Base-by-base conservation (phyloP, 37 sponge, comb jelly and placozoan genomes). In the Lycopodina hypogea region DNA sequence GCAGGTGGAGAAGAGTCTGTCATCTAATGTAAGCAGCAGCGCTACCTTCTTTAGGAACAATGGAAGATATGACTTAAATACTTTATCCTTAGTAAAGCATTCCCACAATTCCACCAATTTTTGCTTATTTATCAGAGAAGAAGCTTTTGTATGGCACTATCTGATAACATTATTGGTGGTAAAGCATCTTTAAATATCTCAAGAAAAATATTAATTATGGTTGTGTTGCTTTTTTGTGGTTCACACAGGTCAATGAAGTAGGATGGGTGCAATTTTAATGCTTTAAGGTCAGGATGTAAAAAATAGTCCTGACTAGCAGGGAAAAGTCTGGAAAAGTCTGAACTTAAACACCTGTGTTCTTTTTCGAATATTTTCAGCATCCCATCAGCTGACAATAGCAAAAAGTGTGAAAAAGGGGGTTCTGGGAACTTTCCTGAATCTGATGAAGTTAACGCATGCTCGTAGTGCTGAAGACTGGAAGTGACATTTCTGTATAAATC, bases 331-430 rank as follows among this genome's bases (percentile, higher is more conserved):
- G 36, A 62, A 79, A 21, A 63, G 18, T 55, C 2, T 28, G 41
- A 36, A 14, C 8, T 37, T 18, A 79, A 29, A 1, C 14, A 28
- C 19, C 29, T 42, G 15, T 58, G 11, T 15, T 52, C 53, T 52
- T 39, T 35, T 41, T 86, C 81, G 75, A 86, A 80, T n/a, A 1
- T 50, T 18, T 76, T 21, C 23, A 86, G 33, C 2, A 64, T 42
- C 0, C 42, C 28, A 64, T 79, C 87, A 58, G 80, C 81, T 37
- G 80, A 72, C 23, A 86, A 60, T 26, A 86, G 66, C 8, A 86
- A 59, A 39, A 72, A 74, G n/a, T 75, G 35, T 36, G 57, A 72
- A 57, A 68, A 80, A n/a, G 87, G 87, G 22, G 51, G 4, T 12
- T 67, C 39, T 40, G 74, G 65, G 74, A 80, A 86, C 15, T 11